Conservation (phyloP, 1,140 invertebrate species). For the Parasteatoda tepidariorum region DNA sequence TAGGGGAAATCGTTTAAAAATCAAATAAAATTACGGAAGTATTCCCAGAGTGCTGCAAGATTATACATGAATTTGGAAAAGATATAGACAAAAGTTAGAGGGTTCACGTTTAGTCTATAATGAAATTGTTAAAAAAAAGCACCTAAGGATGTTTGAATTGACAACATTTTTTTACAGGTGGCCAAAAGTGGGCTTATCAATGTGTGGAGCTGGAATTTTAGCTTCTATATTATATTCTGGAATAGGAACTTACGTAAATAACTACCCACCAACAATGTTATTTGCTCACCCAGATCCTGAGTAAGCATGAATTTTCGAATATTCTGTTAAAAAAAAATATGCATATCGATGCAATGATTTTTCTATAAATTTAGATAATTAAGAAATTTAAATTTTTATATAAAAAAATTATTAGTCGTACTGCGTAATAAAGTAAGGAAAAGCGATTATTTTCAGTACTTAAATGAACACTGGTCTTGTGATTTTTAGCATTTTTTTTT, state of each 20-base stretch:
- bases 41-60: not conserved
- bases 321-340: not conserved
- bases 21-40: not conserved
- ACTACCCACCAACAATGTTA: conserved; percentile 55
- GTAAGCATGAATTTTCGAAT: conserved; percentile 29
- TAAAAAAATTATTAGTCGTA: not conserved
- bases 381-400: not conserved
- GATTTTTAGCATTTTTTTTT: not conserved
- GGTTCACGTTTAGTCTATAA: not conserved
- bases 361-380: not conserved
- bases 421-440: not conserved
- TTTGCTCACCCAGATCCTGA: conserved; percentile 56
- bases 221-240: conserved; percentile 25
- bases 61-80: not conserved
- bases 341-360: not conserved
- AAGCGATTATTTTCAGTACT: not conserved
- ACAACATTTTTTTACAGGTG: not conserved
- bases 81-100: not conserved
- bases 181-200: conserved; percentile 6
- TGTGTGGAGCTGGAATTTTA: not conserved
- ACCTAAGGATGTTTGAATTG: no score
- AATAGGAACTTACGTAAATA: conserved; percentile 27
- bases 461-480: not conserved
- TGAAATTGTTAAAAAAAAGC: not conserved
- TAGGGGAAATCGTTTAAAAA: not conserved